Conservation (phyloP, 30 jellyfish, hydroid and myxozoan genomes). For the Thelohanellus kitauei region DNA sequence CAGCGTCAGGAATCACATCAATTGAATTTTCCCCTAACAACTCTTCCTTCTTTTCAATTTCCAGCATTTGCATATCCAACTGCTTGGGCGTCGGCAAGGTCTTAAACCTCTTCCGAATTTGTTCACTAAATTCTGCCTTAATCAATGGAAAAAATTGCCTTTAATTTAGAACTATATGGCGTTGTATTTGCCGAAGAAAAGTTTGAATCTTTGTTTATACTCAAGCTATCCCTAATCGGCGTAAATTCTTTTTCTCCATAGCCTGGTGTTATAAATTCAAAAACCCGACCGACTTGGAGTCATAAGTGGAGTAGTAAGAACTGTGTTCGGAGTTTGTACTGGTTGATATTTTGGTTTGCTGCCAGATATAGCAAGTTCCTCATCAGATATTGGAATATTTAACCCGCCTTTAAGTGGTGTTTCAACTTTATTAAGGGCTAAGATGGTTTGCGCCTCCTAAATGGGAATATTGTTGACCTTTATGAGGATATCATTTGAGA, state of each 20-base stretch:
- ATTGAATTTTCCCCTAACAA: conserved; percentile 31
- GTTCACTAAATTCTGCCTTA: too few species aligned
- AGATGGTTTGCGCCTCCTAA: conserved; percentile 63
- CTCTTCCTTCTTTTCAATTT: conserved; percentile 24
- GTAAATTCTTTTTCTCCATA: too few species aligned
- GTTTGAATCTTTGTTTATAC: too few species aligned
- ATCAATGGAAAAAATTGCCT: too few species aligned
- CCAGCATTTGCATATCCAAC: conserved; percentile 18
- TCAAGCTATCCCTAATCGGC: too few species aligned
- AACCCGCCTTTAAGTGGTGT: conserved; percentile 76
- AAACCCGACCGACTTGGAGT: too few species aligned
- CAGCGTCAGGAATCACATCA: conserved; percentile 21
- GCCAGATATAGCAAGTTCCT: conserved; percentile 41
- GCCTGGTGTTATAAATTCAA: too few species aligned
- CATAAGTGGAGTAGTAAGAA: conserved; percentile 47
- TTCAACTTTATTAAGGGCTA: conserved; percentile 55
- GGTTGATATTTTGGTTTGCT: conserved; percentile 47
- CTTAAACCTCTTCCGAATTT: too few species aligned
- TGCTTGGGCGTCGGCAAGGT: conserved; percentile 19
- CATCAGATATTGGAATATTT: conserved; percentile 49
- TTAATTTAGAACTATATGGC: too few species aligned
- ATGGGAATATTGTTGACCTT: background rate
- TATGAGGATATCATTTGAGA: background rate
- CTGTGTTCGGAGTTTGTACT: conserved; percentile 48
- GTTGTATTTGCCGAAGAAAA: too few species aligned